Evolutionary conservation across 1,140 invertebrate species (phyloP).

Genomic region (Megathymus violae): DNA sequence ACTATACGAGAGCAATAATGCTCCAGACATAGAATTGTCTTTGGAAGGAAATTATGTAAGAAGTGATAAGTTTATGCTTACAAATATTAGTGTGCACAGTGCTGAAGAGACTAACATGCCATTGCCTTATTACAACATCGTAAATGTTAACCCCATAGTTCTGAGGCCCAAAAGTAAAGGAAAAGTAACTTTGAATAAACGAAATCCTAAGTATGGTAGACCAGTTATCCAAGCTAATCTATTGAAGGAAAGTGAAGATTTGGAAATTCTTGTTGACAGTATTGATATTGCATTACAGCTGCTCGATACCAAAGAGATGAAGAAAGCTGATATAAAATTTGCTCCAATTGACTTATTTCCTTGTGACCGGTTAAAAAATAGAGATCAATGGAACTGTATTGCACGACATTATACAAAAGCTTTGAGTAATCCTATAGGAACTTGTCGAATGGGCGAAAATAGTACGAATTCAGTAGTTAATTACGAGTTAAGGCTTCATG

Average conservation of each 20-base stretch:
- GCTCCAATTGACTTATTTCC: conserved; percentile 75
- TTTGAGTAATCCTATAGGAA: conserved; percentile 84
- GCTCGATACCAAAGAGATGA: conserved; percentile 74
- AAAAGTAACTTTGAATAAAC: conserved; percentile 89
- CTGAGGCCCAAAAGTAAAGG: conserved; percentile 92
- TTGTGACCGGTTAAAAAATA: conserved; percentile 72
- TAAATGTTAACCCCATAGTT: conserved; percentile 90
- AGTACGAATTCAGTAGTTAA: conserved; percentile 84
- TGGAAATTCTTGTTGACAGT: conserved; percentile 91
- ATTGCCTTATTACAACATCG: conserved; percentile 74
- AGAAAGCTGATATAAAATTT: conserved; percentile 71
- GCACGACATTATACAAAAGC: conserved; percentile 87
- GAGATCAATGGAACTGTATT: conserved; percentile 87
- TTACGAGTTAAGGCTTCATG: conserved; percentile 77
- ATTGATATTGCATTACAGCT: conserved; percentile 87
- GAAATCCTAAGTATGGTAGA: conserved; percentile 92
- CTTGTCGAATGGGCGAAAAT: conserved; percentile 85
- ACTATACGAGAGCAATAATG: conserved; percentile 71
- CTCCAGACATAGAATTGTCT: conserved; percentile 70
- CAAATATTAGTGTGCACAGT: conserved; percentile 68
- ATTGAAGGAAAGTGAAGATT: conserved; percentile 91
- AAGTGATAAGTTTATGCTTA: conserved; percentile 77
- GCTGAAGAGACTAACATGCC: conserved; percentile 71
- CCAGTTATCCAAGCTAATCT: conserved; percentile 97
- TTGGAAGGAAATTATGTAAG: conserved; percentile 76